Conservation (phyloP, 2,888 invertebrate species). For the Heteromyza rotundicornis region DNA sequence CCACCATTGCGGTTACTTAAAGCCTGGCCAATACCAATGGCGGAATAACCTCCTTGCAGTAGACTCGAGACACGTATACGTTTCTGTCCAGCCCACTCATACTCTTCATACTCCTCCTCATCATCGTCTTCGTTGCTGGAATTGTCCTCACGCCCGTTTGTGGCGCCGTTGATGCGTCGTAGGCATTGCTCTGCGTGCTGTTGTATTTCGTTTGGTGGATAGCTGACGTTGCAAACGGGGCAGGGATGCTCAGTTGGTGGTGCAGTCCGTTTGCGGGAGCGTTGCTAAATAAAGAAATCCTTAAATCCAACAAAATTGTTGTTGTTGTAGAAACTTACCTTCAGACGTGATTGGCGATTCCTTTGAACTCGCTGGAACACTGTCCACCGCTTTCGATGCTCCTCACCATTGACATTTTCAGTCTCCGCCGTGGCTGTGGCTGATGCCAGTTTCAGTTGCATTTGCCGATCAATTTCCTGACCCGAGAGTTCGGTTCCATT, state of each 20-base stretch:
- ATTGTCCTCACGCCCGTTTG: constrained; percentile 31
- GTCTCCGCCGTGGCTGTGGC: background rate
- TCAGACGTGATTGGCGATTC: constrained; percentile 73
- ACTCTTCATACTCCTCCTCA: constrained; percentile 75
- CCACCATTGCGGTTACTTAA: constrained; percentile 40
- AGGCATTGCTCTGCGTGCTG: constrained; percentile 77
- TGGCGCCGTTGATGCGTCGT: constrained; percentile 47
- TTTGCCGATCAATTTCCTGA: constrained; percentile 75
- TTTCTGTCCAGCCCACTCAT: constrained; percentile 91
- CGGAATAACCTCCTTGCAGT: constrained; percentile 71
- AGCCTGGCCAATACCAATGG: constrained; percentile 60
- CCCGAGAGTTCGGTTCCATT: constrained; percentile 81
- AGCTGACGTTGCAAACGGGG: constrained; percentile 80
- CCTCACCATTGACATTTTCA: constrained; percentile 16
- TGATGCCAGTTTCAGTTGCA: constrained; percentile 13
- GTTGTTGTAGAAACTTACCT: constrained; percentile 45
- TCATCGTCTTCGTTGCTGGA: constrained; percentile 71
- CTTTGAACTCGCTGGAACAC: constrained; percentile 76
- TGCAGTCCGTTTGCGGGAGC: constrained; percentile 69
- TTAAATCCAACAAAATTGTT: background rate
- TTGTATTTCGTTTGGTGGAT: constrained; percentile 74
- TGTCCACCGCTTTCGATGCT: constrained; percentile 67
- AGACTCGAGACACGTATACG: constrained; percentile 77
- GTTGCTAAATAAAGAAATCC: constrained; percentile 54
- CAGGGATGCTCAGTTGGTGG: constrained; percentile 68